Percentiles rank a stretch among this genome's conserved stretches.
Evolutionary conservation across 2,888 invertebrate species (phyloP).

Genomic region (Acleris emargana): DNA sequence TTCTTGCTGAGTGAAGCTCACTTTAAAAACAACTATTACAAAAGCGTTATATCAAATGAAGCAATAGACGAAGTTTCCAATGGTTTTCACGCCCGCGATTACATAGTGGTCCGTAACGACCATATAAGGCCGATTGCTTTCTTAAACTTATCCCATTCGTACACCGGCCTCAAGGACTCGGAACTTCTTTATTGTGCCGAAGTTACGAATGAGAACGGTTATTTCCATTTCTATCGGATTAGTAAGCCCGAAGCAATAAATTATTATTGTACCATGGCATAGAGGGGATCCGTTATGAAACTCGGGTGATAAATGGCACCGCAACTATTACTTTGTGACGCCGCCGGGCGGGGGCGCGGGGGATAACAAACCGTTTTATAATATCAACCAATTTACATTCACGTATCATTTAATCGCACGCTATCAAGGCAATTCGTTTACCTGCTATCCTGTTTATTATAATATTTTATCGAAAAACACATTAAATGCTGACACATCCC

Average conservation of each 20-base stretch:
- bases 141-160: conserved; percentile 82
- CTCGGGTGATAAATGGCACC: conserved; percentile 59
- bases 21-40: conserved; percentile 47
- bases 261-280: conserved; percentile 51
- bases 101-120: conserved; percentile 77
- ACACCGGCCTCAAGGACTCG: conserved; percentile 70
- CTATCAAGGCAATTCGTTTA: conserved; percentile 9
- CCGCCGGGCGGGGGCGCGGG: conserved; percentile 39
- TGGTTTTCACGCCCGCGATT: conserved; percentile 73
- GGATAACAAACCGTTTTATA: conserved; percentile 35
- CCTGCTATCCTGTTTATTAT: conserved; percentile 8
- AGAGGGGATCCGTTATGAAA: conserved; percentile 57
- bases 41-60: conserved; percentile 69
- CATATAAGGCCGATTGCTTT: conserved; percentile 82
- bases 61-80: conserved; percentile 72
- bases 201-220: conserved; percentile 70
- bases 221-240: conserved; percentile 77
- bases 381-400: conserved; percentile 34
- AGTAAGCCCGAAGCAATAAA: conserved; percentile 64
- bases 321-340: conserved; percentile 49
- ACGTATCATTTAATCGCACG: conserved; percentile 24
- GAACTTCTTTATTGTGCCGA: conserved; percentile 79
- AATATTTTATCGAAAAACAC: conserved; percentile 8
- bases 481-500: conserved; percentile 30
- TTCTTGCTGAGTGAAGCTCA: background rate